phyloP scores from a whole-genome alignment of 2,888 invertebrate genomes.

The Cryptophagus acutangulus region DNA sequence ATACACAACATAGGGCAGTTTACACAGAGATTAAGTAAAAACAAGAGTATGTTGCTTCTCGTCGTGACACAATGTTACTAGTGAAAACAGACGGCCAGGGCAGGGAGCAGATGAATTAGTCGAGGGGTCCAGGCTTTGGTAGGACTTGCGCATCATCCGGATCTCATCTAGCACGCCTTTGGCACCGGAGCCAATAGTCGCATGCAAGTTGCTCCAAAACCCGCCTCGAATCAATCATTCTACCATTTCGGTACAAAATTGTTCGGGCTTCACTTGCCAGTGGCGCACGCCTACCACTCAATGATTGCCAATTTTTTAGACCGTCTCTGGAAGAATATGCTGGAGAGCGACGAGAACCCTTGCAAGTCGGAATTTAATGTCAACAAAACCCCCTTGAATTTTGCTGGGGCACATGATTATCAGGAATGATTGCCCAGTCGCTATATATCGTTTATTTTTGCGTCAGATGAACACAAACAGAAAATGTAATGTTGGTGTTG shows the following conservation, averaged over 20 bases:
- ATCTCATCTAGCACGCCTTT: slow-evolving; percentile 28
- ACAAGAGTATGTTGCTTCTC: slow-evolving; percentile 52
- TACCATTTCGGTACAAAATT: slow-evolving; percentile 12
- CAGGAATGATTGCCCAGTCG: slow-evolving; percentile 31
- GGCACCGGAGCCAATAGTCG: slow-evolving; percentile 27
- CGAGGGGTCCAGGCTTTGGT: slow-evolving; percentile 23
- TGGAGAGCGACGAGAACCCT: slow-evolving; percentile 24
- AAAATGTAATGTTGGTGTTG: slow-evolving; percentile 29
- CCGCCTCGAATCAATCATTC: slow-evolving; percentile 31
- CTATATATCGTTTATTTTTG: slow-evolving; percentile 37
- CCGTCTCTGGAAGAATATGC: not conserved
- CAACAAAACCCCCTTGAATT: slow-evolving; percentile 34
- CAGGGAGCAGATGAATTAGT: slow-evolving; percentile 48
- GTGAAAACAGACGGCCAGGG: slow-evolving; percentile 50
- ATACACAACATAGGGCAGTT: slow-evolving; percentile 78
- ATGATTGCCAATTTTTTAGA: slow-evolving; percentile 26
- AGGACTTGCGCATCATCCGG: slow-evolving; percentile 29
- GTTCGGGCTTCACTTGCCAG: slow-evolving; percentile 9
- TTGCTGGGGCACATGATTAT: slow-evolving; percentile 29
- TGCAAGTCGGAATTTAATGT: slow-evolving; percentile 32
- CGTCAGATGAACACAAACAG: slow-evolving; percentile 38
- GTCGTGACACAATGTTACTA: slow-evolving; percentile 51
- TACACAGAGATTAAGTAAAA: slow-evolving; percentile 66
- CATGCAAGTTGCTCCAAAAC: slow-evolving; percentile 10
- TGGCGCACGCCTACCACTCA: slow-evolving; percentile 28